Percentiles rank a stretch among this genome's conserved stretches.
phyloP scores from a whole-genome alignment of 1,140 invertebrate genomes.

The Linepithema humile region DNA sequence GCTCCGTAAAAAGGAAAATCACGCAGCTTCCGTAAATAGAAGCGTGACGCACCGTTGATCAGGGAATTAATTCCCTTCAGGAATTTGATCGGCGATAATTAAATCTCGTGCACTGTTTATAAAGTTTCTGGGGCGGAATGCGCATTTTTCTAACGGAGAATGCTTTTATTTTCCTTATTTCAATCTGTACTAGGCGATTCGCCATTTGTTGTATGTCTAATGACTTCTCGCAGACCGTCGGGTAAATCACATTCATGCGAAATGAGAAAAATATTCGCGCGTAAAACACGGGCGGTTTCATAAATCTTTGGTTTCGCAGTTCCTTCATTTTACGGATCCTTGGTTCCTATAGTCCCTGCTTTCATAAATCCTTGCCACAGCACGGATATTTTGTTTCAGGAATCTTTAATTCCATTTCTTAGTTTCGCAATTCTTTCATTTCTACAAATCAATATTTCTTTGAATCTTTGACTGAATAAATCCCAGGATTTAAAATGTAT shows the following conservation, averaged over 20 bases:
- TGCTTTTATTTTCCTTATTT: not conserved
- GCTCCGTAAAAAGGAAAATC: not conserved
- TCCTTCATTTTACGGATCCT: slow-evolving; percentile 26
- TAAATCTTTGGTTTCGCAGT: slow-evolving; percentile 39
- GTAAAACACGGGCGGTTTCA: slow-evolving; percentile 13
- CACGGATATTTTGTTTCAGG: slow-evolving; percentile 1
- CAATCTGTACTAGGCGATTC: not conserved
- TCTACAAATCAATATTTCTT: not conserved
- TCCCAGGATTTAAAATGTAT: not conserved
- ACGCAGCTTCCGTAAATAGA: not conserved
- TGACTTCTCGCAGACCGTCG: slow-evolving; percentile 29
- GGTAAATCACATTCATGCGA: slow-evolving; percentile 44
- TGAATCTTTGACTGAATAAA: not conserved
- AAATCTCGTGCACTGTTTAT: slow-evolving; percentile 41
- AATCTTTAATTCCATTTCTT: slow-evolving; percentile 39
- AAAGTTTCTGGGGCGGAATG: slow-evolving; percentile 38
- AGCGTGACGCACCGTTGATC: not conserved
- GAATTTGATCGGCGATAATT: slow-evolving; percentile 48
- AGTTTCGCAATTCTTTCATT: slow-evolving; percentile 1
- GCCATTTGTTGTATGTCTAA: slow-evolving; percentile 30
- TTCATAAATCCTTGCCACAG: slow-evolving; percentile 28
- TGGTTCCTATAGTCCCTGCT: not conserved
- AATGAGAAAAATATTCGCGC: slow-evolving; percentile 39
- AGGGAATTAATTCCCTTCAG: slow-evolving; percentile 24
- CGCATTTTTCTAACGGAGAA: not conserved